Base-by-base conservation (phyloP, 2,797 vertebrate genomes). In the Sebastes taczanowskii region DNA sequence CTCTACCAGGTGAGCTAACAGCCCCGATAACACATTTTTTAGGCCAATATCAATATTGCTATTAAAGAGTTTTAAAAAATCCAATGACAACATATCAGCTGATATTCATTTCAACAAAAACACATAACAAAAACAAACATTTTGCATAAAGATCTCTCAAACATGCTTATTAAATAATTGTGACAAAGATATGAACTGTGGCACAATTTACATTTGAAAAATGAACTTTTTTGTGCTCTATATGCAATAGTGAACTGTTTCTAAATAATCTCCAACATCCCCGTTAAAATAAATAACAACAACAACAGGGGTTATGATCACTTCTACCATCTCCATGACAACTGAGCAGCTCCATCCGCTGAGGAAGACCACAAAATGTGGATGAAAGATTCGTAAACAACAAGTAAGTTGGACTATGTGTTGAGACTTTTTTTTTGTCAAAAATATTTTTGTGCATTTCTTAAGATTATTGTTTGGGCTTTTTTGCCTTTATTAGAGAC, bases 71-170 rank as follows among this genome's bases (percentile, higher is more conserved):
- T 20, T 32, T 9, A 6, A 20, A 60, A 20, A 60, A 38, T 38
- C 2, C 35, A 38, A 38, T 4, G 0, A 13, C 35, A 38, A 0
- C 9, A n/a, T 32, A 6, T 11, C 18, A 32, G 30, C 4, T 1
- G 13, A 64, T 68, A 22, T 67, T 11, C 1, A 14, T 35, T 70
- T 23, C 4, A 38, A 27, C n/a, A 58, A 4, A 13, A 68, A 53
- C 7, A 16, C 6, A 29, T 22, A 8, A 62, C 1, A 49, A 2
- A n/a, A 25, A 56, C 2, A 20, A 35, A 56, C 2, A 4, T 56
- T 32, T 30, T 11, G 14, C 1, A 22, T 22, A 23, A 61, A 30
- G 20, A 34, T 14, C 22, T 6, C 22, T 25, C 8, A 27, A 55
- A 55, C 9, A 30, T 42, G 34, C 9, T 66, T 46, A 38, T 13